Evolutionary conservation across 2,797 vertebrate genomes (phyloP).

Genomic region (Cuniculus paca): DNA sequence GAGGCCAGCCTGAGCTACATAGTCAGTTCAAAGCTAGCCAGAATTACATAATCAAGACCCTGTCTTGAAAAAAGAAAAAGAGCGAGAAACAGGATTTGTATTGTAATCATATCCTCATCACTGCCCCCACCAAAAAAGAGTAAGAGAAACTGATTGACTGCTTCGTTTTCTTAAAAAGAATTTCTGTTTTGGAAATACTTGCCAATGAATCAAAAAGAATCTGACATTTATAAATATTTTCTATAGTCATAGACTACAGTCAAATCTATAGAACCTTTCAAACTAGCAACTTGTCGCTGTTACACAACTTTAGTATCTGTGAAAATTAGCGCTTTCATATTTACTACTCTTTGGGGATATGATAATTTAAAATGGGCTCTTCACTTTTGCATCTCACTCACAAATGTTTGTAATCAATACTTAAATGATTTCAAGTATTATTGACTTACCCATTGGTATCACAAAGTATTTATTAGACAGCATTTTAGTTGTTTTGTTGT

Average conservation of each 20-base stretch:
- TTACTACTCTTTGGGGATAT: background rate
- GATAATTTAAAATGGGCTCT: background rate
- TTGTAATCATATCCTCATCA: background rate
- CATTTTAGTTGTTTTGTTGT: constrained; percentile 53
- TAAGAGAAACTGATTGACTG: background rate
- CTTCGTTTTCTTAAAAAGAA: background rate
- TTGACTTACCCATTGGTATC: background rate
- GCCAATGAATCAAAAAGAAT: constrained; percentile 30
- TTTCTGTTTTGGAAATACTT: constrained; percentile 29
- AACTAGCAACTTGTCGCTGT: background rate
- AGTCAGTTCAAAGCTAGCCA: background rate
- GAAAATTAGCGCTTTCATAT: background rate
- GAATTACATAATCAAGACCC: background rate
- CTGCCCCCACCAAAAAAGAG: background rate
- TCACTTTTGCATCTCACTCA: background rate
- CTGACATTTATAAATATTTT: constrained; percentile 41
- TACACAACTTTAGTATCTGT: background rate
- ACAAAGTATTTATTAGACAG: background rate
- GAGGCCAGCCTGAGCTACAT: background rate
- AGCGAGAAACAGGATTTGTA: too few species aligned
- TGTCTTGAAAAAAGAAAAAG: background rate
- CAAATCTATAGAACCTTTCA: constrained; percentile 16
- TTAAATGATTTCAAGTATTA: background rate
- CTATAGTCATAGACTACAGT: background rate
- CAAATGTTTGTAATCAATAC: constrained; percentile 2